These are phyloP conservation scores for Schizopygopsis pylzovi DNA, from an alignment of 2,797 vertebrate genomes.

Conservation along the genomic window DNA sequence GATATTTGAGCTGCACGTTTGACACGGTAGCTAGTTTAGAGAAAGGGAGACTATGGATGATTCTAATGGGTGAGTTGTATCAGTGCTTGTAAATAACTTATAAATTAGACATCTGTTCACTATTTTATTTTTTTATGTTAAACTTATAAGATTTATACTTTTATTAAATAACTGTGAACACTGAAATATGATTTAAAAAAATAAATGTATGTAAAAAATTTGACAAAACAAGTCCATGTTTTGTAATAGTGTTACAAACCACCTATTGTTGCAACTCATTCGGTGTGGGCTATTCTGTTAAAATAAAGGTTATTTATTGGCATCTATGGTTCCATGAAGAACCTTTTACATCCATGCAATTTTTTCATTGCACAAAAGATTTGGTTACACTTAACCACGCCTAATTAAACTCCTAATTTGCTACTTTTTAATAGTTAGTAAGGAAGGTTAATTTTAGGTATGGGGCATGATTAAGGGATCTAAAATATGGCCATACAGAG, in stretches of 20 bases:
- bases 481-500: not conserved
- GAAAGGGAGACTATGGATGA: not conserved
- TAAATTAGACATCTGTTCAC: not conserved
- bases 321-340: not conserved
- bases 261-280: not conserved
- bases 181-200: not conserved
- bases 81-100: not conserved
- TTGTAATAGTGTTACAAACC: not conserved
- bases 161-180: not conserved
- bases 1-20: conserved; percentile 8
- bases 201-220: not conserved
- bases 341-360: not conserved
- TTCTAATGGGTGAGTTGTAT: not conserved
- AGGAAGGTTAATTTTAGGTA: not conserved
- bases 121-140: not conserved
- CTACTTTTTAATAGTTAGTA: not conserved
- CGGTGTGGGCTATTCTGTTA: not conserved
- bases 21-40: conserved; percentile 1
- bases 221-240: not conserved
- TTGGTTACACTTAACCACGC: not conserved
- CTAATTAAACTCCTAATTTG: not conserved
- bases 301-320: not conserved
- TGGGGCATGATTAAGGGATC: too few relatives aligned
- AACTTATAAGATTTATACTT: not conserved
- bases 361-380: not conserved